These are phyloP conservation scores for Eublepharis macularius DNA, from an alignment of 2,113 vertebrate genomes.

Conservation along the genomic window DNA sequence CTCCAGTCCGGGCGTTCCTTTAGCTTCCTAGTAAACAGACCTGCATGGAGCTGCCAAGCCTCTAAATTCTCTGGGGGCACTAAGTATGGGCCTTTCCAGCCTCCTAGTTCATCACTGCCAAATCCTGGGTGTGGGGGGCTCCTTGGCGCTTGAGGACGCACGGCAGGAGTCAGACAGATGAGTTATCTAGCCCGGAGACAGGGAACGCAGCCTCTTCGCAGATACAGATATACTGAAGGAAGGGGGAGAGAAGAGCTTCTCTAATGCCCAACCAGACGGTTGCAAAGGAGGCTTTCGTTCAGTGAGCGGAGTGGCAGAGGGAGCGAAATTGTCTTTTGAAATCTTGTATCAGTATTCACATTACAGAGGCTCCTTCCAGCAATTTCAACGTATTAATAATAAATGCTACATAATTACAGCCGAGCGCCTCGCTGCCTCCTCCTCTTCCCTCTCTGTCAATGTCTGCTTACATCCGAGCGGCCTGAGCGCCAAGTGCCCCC, in stretches of 20 bases:
- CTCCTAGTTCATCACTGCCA: neutral
- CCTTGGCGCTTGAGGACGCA: neutral
- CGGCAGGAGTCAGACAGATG: neutral
- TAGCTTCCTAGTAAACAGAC: too few species aligned
- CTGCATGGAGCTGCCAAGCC: neutral
- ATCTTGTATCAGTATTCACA: constrained; percentile 73
- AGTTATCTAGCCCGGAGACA: neutral
- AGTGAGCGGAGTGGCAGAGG: constrained; percentile 41
- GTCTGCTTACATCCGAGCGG: constrained; percentile 61
- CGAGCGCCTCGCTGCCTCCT: constrained; percentile 71
- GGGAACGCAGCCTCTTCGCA: neutral
- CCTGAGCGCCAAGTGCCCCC: neutral
- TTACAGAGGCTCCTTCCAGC: constrained; percentile 81
- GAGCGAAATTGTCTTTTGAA: constrained; percentile 67
- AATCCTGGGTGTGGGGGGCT: neutral
- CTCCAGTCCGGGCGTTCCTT: neutral
- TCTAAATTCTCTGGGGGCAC: neutral
- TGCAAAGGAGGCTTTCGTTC: constrained; percentile 53
- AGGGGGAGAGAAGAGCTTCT: neutral
- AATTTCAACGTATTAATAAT: constrained; percentile 85
- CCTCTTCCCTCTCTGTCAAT: constrained; percentile 67
- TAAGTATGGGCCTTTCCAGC: neutral
- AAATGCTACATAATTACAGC: constrained; percentile 83
- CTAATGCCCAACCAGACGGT: constrained; percentile 36
- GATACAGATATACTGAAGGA: neutral